Evolutionary conservation across 2,888 invertebrate species (phyloP), one percentile per base, ranked within the genome.

Genomic region (Eledona agricola): DNA sequence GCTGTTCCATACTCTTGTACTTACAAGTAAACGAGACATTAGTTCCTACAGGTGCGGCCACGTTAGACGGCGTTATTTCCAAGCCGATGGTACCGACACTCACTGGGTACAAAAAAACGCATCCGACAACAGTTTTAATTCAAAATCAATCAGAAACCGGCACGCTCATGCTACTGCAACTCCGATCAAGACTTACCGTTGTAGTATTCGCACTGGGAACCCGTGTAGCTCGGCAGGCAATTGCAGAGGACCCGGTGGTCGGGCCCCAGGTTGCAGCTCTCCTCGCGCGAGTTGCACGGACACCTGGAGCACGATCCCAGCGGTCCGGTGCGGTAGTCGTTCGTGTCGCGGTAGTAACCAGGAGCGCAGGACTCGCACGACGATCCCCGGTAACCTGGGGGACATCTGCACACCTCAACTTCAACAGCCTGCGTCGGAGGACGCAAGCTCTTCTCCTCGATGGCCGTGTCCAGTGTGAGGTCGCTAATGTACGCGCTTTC

Each of bases 391-490:
- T 93, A 93, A 1, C 92, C 75, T 62, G 64, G 55, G n/a, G 72
- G 72, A 47, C 72, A 72, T 47, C 68, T 64, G 50, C 71, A 98
- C 28, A 82, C 83, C 80, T 98, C 97, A 34, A 98, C 88, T 47
- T 86, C 87, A 2, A 79, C 81, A 1, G 94, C 93, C 25, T 79
- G 78, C 4, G 80, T 81, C 62, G 79, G 82, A 1, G 80, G 81
- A 10, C 29, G 16, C 9, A 45, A 45, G 17, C 86, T 83, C 29
- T 81, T 79, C 1, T 69, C 71, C 32, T 83, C 83, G 0, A 87
- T 85, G 0, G 94, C 92, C 1, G 90, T 89, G 63, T 96, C 96
- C 74, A 97, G 81, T 11, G 87, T 84, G 0, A 98, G 88, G 69
- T 95, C 93, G 51, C 90, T 87, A 28, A 98, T 84, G 34, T 84